Evolutionary conservation across 2,797 vertebrate species (phyloP).

Genomic region (Antennarius maculatus): DNA sequence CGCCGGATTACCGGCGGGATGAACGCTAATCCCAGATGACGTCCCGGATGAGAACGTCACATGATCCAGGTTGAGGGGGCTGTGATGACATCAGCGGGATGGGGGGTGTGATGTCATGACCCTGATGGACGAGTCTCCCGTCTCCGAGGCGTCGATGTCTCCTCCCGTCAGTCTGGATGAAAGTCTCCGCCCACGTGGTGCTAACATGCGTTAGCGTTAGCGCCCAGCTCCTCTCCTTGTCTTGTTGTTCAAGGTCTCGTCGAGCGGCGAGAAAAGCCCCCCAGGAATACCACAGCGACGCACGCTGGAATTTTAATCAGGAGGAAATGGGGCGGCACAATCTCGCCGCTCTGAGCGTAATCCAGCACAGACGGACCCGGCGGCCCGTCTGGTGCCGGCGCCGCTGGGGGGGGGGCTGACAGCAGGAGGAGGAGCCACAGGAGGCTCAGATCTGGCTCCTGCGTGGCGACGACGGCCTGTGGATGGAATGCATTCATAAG

Average conservation of each 20-base stretch:
- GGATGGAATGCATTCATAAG: constrained; percentile 15
- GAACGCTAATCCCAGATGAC: too few relatives aligned
- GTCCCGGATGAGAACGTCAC: too few relatives aligned
- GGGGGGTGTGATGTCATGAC: too few relatives aligned
- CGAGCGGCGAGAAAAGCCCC: constrained; percentile 64
- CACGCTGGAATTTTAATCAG: constrained; percentile 71
- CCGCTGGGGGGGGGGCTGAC: constrained; percentile 45
- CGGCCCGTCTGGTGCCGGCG: constrained; percentile 58
- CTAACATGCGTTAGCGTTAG: constrained; percentile 60
- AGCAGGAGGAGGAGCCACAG: constrained; percentile 5
- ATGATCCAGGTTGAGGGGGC: too few relatives aligned
- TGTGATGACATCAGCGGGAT: too few relatives aligned
- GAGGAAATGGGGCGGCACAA: constrained; percentile 70
- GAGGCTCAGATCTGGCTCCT: too few relatives aligned
- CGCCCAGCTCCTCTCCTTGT: constrained; percentile 62
- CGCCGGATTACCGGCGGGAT: too few relatives aligned
- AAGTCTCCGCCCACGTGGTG: constrained; percentile 32
- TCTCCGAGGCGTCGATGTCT: neutral
- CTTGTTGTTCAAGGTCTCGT: constrained; percentile 76
- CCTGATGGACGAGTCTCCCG: too few relatives aligned
- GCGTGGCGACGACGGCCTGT: neutral
- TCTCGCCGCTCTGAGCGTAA: constrained; percentile 45
- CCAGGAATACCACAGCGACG: constrained; percentile 61
- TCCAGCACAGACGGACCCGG: constrained; percentile 64
- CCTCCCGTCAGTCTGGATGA: constrained; percentile 38